Percentiles rank a stretch among this genome's conserved stretches.
Conservation (phyloP, 2,888 invertebrate genomes). For the Leptopterna dolabrata region DNA sequence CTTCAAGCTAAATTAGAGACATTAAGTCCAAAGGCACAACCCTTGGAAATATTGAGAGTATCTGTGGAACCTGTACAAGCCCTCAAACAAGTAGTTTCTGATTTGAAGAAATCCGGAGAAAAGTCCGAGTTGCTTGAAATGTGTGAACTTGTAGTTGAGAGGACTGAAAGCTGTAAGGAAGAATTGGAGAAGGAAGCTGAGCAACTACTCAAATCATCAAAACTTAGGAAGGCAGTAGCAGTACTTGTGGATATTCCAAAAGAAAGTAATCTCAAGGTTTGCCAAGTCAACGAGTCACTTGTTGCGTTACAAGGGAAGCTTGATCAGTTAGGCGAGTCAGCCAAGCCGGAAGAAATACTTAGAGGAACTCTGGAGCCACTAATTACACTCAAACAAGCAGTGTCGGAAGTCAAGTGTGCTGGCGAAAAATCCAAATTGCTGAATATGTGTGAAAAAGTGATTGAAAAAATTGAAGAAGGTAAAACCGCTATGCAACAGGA, state of each 20-base stretch:
- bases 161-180: background rate
- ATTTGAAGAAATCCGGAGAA: constrained; percentile 17
- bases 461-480: background rate
- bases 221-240: constrained; percentile 23
- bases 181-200: background rate
- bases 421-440: constrained; percentile 6
- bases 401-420: background rate
- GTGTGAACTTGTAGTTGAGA: constrained; percentile 13
- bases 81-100: constrained; percentile 6
- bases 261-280: background rate
- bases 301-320: constrained; percentile 20
- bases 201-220: background rate
- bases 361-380: constrained; percentile 19
- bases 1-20: background rate
- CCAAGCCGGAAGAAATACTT: constrained; percentile 23
- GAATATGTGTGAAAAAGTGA: background rate
- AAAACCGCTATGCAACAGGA: background rate
- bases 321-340: background rate
- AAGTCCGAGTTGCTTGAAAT: constrained; percentile 15
- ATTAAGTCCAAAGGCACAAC: background rate
- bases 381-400: background rate
- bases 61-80: background rate
- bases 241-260: constrained; percentile 30
- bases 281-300: background rate
- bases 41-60: background rate